Evolutionary conservation across 2,888 invertebrate genomes (phyloP).

Genomic region (Melikaiella ostensackeni): DNA sequence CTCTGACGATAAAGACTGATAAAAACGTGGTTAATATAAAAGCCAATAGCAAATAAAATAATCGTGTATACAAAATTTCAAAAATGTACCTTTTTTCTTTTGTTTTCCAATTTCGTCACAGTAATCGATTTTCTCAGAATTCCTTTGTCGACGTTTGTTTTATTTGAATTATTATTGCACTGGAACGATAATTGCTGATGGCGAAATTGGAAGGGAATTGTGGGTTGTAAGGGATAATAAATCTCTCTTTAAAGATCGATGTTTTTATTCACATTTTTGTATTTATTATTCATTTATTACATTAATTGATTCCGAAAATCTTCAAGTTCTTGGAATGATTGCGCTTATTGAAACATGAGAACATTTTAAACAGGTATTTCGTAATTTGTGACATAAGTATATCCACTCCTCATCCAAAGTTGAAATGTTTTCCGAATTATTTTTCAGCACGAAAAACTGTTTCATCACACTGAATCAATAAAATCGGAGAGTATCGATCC

Average conservation of each 20-base stretch:
- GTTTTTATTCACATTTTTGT: not conserved
- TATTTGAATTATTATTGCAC: not conserved
- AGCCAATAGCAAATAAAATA: not conserved
- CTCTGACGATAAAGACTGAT: not conserved
- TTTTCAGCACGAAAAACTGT: not conserved
- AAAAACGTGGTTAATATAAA: not conserved
- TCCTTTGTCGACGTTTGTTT: not conserved
- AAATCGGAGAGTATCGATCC: not conserved
- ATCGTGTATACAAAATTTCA: not conserved
- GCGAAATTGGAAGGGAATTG: not conserved
- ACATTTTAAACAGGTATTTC: slow-evolving; percentile 13
- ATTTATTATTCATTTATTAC: not conserved
- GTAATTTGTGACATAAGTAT: slow-evolving; percentile 5
- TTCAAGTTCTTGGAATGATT: not conserved
- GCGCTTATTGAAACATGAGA: not conserved
- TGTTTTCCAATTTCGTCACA: not conserved
- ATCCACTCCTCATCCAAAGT: not conserved
- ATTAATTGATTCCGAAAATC: not conserved
- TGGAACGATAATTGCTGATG: not conserved
- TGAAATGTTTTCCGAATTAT: not conserved
- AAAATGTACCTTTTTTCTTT: not conserved
- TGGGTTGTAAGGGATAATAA: not conserved
- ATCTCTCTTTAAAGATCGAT: not conserved
- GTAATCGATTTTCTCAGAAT: not conserved
- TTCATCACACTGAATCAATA: not conserved